Evolutionary conservation across 2,113 vertebrate genomes (phyloP).

Genomic region (Gasterosteus aculeatus): DNA sequence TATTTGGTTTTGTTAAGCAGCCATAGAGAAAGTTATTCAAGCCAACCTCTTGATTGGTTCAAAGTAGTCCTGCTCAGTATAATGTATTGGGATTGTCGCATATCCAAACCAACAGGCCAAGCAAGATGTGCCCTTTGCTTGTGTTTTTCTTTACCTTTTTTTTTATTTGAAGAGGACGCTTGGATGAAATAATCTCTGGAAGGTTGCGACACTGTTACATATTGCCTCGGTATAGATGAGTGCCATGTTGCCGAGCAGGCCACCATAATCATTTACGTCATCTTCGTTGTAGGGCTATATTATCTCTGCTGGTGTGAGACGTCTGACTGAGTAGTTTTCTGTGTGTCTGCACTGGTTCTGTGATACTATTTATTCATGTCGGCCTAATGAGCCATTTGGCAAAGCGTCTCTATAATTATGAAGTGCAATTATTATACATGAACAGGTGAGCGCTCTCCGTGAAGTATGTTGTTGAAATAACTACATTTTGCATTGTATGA

Average conservation of each 20-base stretch:
- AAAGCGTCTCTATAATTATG: slow-evolving; percentile 77
- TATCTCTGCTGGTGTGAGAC: slow-evolving; percentile 49
- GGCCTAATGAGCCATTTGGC: slow-evolving; percentile 62
- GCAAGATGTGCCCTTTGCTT: slow-evolving; percentile 37
- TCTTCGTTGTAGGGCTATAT: slow-evolving; percentile 68
- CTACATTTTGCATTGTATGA: slow-evolving; percentile 77
- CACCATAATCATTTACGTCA: slow-evolving; percentile 48
- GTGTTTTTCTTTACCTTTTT: slow-evolving; percentile 36
- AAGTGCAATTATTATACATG: slow-evolving; percentile 84
- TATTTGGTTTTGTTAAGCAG: slow-evolving; percentile 13
- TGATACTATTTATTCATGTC: slow-evolving; percentile 71
- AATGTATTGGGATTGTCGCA: slow-evolving; percentile 40
- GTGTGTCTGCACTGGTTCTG: slow-evolving; percentile 67
- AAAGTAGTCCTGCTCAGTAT: slow-evolving; percentile 38
- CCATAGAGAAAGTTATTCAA: slow-evolving; percentile 9
- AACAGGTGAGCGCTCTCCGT: slow-evolving; percentile 73
- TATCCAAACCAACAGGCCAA: slow-evolving; percentile 60
- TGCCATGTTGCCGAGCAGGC: slow-evolving; percentile 45
- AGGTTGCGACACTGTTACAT: slow-evolving; percentile 31
- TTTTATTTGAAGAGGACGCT: neutral
- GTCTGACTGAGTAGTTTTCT: slow-evolving; percentile 60
- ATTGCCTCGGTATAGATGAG: slow-evolving; percentile 28
- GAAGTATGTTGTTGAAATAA: slow-evolving; percentile 73
- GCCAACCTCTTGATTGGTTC: slow-evolving; percentile 33
- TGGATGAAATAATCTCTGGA: slow-evolving; percentile 18